Conservation (phyloP, 1,140 invertebrate genomes). For the Cylas formicarius region DNA sequence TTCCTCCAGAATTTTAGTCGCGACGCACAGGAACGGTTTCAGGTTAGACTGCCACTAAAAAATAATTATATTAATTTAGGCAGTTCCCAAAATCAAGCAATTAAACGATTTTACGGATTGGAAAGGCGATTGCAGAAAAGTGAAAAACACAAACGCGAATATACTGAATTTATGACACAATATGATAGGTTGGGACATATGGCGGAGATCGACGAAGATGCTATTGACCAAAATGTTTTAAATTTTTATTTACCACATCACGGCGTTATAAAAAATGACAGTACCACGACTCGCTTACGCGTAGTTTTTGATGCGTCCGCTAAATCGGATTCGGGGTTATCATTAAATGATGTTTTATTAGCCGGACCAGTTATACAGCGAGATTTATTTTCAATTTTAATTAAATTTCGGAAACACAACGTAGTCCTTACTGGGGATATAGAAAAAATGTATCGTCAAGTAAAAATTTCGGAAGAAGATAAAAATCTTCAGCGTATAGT, state of each 20-base stretch:
- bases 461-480: no score
- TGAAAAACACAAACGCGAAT: no score
- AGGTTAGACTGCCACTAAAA: no score
- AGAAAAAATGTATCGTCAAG: conserved; percentile 43
- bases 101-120: no score
- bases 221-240: conserved; percentile 7
- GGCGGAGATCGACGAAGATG: conserved; percentile 1
- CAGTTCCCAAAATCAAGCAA: no score
- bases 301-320: conserved; percentile 32
- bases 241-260: conserved; percentile 39
- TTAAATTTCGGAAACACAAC: conserved; percentile 38
- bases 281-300: conserved; percentile 25
- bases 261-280: conserved; percentile 24
- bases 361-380: conserved; percentile 40
- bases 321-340: conserved; percentile 25
- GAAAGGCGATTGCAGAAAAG: no score
- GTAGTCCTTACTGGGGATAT: conserved; percentile 39
- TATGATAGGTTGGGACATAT: conserved; percentile 14
- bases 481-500: conserved; percentile 21
- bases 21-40: no score
- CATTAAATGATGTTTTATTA: conserved; percentile 38
- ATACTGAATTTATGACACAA: no score
- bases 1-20: no score
- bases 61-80: no score
- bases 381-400: conserved; percentile 40